phyloP scores from a whole-genome alignment of 2,113 vertebrate species.

The Triplophysa rosa region DNA sequence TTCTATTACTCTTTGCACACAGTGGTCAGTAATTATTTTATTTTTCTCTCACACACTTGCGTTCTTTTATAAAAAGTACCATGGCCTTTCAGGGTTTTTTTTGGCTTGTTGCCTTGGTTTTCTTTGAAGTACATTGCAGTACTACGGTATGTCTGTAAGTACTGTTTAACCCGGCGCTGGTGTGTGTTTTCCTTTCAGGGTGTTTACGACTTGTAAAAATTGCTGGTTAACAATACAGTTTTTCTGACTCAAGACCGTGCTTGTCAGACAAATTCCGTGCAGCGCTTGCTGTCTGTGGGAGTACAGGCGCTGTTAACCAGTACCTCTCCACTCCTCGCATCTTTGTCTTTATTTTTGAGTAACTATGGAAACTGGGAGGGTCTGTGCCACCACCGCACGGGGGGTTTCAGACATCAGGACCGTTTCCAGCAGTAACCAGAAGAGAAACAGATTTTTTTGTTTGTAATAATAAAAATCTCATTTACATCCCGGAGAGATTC shows the following conservation, averaged over 20 bases:
- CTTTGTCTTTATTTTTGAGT: slow-evolving; percentile 43
- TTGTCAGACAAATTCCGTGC: slow-evolving; percentile 2
- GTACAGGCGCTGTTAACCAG: background rate
- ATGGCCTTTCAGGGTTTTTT: too few relatives aligned
- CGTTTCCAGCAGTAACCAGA: slow-evolving; percentile 31
- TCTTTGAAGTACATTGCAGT: too few relatives aligned
- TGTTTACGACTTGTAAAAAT: slow-evolving; percentile 19
- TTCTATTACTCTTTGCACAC: too few relatives aligned
- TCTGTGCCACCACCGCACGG: slow-evolving; percentile 9
- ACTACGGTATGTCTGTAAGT: too few relatives aligned
- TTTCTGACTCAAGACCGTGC: slow-evolving; percentile 10
- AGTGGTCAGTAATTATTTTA: too few relatives aligned
- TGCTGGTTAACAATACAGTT: slow-evolving; percentile 7
- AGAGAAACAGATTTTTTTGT: background rate
- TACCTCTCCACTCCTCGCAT: background rate
- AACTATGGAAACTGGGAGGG: slow-evolving; percentile 47
- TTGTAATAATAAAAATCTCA: too few relatives aligned
- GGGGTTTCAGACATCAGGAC: slow-evolving; percentile 36
- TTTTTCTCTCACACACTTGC: too few relatives aligned
- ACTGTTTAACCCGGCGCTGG: too few relatives aligned
- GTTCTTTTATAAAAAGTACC: too few relatives aligned
- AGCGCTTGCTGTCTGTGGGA: background rate
- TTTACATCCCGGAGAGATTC: too few relatives aligned
- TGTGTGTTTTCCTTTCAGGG: background rate
- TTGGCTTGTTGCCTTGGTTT: too few relatives aligned